phyloP scores from a whole-genome alignment of 2,888 invertebrate genomes.

The Drosophila parthenogenetica region DNA sequence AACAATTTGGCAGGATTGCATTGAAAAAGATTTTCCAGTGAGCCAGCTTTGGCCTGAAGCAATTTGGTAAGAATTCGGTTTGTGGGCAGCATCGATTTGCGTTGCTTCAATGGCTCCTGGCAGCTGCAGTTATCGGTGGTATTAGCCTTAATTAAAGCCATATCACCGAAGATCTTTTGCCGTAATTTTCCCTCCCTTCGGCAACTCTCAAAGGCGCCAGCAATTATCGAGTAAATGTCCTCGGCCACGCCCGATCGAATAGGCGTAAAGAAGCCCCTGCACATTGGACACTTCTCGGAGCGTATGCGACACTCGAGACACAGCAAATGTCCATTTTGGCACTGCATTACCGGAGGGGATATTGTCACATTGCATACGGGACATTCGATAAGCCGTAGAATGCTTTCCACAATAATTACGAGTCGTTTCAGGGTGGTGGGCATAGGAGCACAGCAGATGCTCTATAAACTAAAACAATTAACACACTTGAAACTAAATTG shows the following conservation, averaged over 20 bases:
- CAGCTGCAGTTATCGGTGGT: slow-evolving; percentile 18
- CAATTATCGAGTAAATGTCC: slow-evolving; percentile 86
- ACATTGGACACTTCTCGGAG: slow-evolving; percentile 88
- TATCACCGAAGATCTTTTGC: slow-evolving; percentile 85
- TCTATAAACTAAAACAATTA: slow-evolving; percentile 59
- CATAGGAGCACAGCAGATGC: slow-evolving; percentile 87
- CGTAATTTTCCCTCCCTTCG: slow-evolving; percentile 85
- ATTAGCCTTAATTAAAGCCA: slow-evolving; percentile 51
- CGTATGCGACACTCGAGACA: slow-evolving; percentile 88
- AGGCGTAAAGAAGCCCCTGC: slow-evolving; percentile 86
- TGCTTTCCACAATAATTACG: slow-evolving; percentile 86
- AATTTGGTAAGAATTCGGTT: slow-evolving; percentile 86
- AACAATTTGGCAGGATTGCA: slow-evolving; percentile 57
- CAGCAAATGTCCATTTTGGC: slow-evolving; percentile 88
- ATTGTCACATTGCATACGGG: slow-evolving; percentile 89
- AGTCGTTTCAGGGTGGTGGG: slow-evolving; percentile 86
- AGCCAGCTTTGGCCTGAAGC: slow-evolving; percentile 85
- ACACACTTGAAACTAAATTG: neutral
- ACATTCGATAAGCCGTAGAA: slow-evolving; percentile 87
- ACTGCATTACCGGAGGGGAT: slow-evolving; percentile 88
- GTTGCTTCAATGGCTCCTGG: slow-evolving; percentile 43
- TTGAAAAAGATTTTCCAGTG: slow-evolving; percentile 85
- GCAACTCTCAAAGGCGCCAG: slow-evolving; percentile 85
- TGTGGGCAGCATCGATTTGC: slow-evolving; percentile 76
- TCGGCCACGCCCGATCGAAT: slow-evolving; percentile 86